Conservation (phyloP, 1,140 invertebrate species). For the Cryptotermes secundus region DNA sequence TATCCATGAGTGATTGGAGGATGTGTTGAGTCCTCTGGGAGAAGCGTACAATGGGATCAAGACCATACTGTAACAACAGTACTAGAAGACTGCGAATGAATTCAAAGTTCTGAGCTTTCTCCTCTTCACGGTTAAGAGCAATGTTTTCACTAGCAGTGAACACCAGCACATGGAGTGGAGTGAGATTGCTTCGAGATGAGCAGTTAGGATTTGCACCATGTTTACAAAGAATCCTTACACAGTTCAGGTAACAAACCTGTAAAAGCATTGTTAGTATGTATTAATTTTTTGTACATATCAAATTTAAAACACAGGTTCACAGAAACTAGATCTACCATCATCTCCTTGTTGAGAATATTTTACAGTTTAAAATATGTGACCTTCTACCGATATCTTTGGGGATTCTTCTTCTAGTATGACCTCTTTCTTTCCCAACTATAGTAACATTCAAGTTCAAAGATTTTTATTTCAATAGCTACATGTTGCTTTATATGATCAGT, state of each 20-base stretch:
- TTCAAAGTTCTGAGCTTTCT: constrained; percentile 65
- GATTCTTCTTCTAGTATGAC: too few relatives aligned
- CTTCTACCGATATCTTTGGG: too few relatives aligned
- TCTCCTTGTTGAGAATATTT: too few relatives aligned
- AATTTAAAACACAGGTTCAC: too few relatives aligned
- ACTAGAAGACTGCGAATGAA: constrained; percentile 67
- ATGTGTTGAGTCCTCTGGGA: constrained; percentile 63
- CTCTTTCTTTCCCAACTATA: too few relatives aligned
- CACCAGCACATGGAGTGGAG: constrained; percentile 69
- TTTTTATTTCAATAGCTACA: too few relatives aligned
- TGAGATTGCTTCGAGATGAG: constrained; percentile 66
- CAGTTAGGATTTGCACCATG: constrained; percentile 73
- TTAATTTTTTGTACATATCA: neutral
- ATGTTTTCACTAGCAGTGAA: constrained; percentile 74
- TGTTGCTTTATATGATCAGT: too few relatives aligned
- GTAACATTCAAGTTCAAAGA: too few relatives aligned
- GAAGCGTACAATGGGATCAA: constrained; percentile 62
- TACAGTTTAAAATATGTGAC: too few relatives aligned
- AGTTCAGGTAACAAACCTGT: constrained; percentile 71
- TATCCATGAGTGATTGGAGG: constrained; percentile 65
- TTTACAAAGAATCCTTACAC: constrained; percentile 66
- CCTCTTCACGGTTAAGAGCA: constrained; percentile 56
- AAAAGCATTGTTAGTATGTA: constrained; percentile 37
- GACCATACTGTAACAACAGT: constrained; percentile 64
- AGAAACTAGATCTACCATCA: too few relatives aligned